Base-by-base conservation (phyloP, 2,888 invertebrate genomes). In the Scotopteryx bipunctaria region DNA sequence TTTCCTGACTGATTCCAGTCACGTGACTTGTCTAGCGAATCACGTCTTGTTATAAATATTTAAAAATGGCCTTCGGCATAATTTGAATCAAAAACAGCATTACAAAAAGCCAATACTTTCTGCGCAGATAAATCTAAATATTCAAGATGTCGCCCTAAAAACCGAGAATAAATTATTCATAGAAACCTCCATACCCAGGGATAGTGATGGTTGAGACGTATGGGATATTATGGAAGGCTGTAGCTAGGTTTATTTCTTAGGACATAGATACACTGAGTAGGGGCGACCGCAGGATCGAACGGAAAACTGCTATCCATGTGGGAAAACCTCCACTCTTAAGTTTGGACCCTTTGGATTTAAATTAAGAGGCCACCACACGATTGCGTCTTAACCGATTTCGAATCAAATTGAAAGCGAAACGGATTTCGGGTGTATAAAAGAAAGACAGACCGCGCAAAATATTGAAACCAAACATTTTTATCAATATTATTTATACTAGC, bases 121-220 rank as follows among this genome's bases (percentile, higher is more conserved):
- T 48, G 43, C 11, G 47, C 59, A 68, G 59, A 66, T 69, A 75
- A 69, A 73, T 72, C 69, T 72, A 71, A 69, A 73, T 73, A 73
- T 73, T 72, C 69, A 67, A 69, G 67, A 73, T 66, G 70, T 66
- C 65, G 63, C 59, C 50, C 55, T 46, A 61, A 72, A 69, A 64
- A 63, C 52, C 57, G 52, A 55, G 51, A 61, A 59, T 73, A 73
- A 74, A 69, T 71, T 73, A 74, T 74, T 75, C 74, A 74, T 75
- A 57, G 62, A 67, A 71, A 63, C 57, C 61, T 54, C 55, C 54
- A 59, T 59, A 56, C 57, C 55, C 53, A 35, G 40, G 54, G 27
- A 55, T 45, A 47, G 56, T 44, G 53, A 55, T 45, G 57, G 52
- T 38, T 35, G 42, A 38, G 44, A 42, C 56, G 53, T 58, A 58